These are phyloP conservation scores for Noctua fimbriata DNA, from an alignment of 2,888 invertebrate genomes.

Conservation along the genomic window DNA sequence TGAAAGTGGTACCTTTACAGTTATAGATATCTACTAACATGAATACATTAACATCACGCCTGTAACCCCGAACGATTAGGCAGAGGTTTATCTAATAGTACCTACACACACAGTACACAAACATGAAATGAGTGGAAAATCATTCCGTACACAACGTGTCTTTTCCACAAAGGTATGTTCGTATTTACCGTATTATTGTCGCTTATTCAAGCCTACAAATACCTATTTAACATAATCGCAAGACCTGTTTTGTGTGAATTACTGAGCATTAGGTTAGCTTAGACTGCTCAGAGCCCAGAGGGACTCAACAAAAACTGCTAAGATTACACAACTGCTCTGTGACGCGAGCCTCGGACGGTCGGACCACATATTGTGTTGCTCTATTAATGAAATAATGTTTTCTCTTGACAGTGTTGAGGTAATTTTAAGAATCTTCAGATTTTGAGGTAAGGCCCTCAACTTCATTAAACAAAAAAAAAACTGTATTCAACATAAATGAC, in stretches of 20 bases:
- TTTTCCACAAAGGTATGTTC: neutral
- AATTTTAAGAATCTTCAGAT: constrained; percentile 5
- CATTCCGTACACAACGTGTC: neutral
- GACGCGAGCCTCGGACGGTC: constrained; percentile 14
- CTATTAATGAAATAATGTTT: constrained; percentile 3
- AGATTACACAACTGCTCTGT: constrained; percentile 23
- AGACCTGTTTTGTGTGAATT: constrained; percentile 28
- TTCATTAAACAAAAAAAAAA: neutral
- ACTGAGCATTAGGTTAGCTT: constrained; percentile 23
- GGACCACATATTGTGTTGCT: constrained; percentile 17
- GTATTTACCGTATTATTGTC: neutral
- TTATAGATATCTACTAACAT: neutral
- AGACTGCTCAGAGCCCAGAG: neutral
- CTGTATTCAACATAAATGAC: neutral
- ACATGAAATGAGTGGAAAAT: neutral
- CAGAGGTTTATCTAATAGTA: neutral
- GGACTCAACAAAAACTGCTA: constrained; percentile 36
- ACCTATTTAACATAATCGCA: constrained; percentile 9
- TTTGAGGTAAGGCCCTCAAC: neutral
- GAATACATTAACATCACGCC: neutral
- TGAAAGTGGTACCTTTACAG: neutral
- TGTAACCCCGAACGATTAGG: neutral
- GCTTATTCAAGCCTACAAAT: neutral
- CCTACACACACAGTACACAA: neutral
- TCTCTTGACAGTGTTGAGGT: neutral